Percentiles rank a stretch among this genome's conserved stretches.
These are phyloP conservation scores for Aulostomus chinensis DNA, from an alignment of 2,797 vertebrate species.

Conservation along the genomic window DNA sequence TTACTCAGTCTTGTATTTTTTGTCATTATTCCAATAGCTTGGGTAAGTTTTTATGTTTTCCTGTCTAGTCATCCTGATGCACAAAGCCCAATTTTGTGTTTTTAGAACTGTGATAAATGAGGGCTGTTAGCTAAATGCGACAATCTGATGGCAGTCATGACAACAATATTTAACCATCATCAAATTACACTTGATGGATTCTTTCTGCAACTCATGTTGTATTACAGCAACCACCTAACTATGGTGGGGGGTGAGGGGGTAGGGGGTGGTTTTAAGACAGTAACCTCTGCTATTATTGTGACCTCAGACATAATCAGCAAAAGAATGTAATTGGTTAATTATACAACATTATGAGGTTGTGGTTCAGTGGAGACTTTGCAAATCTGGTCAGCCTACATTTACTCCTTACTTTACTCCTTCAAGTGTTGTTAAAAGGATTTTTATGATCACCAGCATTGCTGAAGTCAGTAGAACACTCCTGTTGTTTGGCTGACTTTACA, in stretches of 20 bases:
- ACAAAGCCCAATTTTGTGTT: not conserved
- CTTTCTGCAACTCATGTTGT: constrained; percentile 21
- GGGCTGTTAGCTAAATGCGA: constrained; percentile 34
- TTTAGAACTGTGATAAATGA: constrained; percentile 44
- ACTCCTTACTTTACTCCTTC: constrained; percentile 13
- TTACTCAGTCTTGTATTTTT: no score
- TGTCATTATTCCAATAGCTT: no score
- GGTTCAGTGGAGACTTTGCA: constrained; percentile 44
- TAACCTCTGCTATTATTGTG: constrained; percentile 54
- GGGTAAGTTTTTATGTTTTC: no score
- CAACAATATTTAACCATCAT: constrained; percentile 46
- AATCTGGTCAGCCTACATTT: constrained; percentile 28
- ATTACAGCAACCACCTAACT: constrained; percentile 24
- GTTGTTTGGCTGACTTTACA: no score
- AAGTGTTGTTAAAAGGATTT: constrained; percentile 21
- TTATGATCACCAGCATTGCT: constrained; percentile 7
- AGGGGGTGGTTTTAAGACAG: constrained; percentile 42
- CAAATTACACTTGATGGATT: constrained; percentile 35
- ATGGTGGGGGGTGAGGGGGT: constrained; percentile 22
- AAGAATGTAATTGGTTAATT: constrained; percentile 31
- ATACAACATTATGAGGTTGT: constrained; percentile 47
- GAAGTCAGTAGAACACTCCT: constrained; percentile 13
- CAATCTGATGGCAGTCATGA: constrained; percentile 26
- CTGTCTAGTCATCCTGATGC: not conserved
- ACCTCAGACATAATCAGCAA: constrained; percentile 37